Conservation (phyloP, 2,113 vertebrate genomes). For the Sterna hirundo region DNA sequence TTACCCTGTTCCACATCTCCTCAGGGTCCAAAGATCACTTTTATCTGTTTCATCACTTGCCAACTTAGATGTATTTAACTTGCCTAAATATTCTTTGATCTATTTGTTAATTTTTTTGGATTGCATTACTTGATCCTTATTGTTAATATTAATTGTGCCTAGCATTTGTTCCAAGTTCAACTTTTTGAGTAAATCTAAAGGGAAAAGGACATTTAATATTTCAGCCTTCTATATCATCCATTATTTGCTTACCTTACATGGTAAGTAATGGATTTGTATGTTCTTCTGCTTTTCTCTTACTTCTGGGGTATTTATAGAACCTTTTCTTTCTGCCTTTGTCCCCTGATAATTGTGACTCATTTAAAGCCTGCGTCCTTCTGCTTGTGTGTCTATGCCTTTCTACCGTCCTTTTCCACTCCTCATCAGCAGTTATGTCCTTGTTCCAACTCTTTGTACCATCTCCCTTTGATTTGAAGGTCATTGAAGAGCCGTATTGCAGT, state of each 20-base stretch:
- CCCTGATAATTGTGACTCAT: neutral
- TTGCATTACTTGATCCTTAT: neutral
- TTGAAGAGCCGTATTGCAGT: neutral
- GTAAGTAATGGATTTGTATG: neutral
- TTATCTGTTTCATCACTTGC: neutral
- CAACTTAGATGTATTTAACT: neutral
- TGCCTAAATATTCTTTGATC: neutral
- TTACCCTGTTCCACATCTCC: neutral
- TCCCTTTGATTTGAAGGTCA: neutral
- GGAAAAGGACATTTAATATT: neutral
- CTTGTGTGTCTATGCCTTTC: neutral
- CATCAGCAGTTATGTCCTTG: neutral
- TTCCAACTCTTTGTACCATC: neutral
- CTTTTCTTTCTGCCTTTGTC: neutral
- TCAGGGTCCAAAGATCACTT: neutral
- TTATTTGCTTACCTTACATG: neutral
- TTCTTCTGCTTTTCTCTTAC: neutral
- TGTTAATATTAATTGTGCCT: neutral
- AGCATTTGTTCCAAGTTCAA: neutral
- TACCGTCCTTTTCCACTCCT: neutral
- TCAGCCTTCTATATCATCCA: neutral
- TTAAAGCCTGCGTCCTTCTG: neutral
- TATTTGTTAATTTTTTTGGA: neutral
- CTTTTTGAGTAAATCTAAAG: neutral
- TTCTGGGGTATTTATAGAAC: neutral